Base-by-base conservation (phyloP, 1,140 invertebrate species). In the Epicauta chinensis region DNA sequence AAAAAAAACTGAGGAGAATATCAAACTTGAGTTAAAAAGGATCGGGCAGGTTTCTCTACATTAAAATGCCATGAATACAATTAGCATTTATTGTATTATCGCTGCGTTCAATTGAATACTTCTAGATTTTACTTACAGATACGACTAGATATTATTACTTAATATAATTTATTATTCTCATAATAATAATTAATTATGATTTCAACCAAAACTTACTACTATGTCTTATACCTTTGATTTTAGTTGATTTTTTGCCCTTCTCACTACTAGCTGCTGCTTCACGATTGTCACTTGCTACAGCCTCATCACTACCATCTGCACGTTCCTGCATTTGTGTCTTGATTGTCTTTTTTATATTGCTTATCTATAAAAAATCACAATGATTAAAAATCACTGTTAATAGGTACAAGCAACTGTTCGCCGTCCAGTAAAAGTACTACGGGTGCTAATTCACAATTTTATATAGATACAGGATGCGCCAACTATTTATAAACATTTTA, bases 341-440 rank as follows among this genome's bases (percentile, higher is more conserved):
- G 12, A 91, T 69, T 4, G 83, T 85, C 66, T 90, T 91, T 71
- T 89, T 91, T 51, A 91, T 82, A 69, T 85, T 88, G 23, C 77
- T 59, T 50, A 91, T 82, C 85, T 89, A 67, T 2, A 66, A 67
- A n/a, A n/a, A n/a, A n/a, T n/a, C n/a, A n/a, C n/a, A n/a, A n/a
- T n/a, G n/a, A n/a, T n/a, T n/a, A n/a, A n/a, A n/a, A n/a, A n/a
- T n/a, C n/a, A n/a, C n/a, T n/a, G n/a, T n/a, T n/a, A n/a, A n/a
- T n/a, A n/a, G n/a, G n/a, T n/a, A n/a, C n/a, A n/a, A n/a, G n/a
- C n/a, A n/a, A n/a, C n/a, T n/a, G n/a, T n/a, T n/a, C n/a, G n/a
- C n/a, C n/a, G n/a, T n/a, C n/a, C n/a, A n/a, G n/a, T n/a, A n/a
- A n/a, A n/a, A n/a, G n/a, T n/a, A n/a, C n/a, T n/a, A n/a, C n/a